Conservation (phyloP, 2,797 vertebrate genomes). For the Menidia menidia region DNA sequence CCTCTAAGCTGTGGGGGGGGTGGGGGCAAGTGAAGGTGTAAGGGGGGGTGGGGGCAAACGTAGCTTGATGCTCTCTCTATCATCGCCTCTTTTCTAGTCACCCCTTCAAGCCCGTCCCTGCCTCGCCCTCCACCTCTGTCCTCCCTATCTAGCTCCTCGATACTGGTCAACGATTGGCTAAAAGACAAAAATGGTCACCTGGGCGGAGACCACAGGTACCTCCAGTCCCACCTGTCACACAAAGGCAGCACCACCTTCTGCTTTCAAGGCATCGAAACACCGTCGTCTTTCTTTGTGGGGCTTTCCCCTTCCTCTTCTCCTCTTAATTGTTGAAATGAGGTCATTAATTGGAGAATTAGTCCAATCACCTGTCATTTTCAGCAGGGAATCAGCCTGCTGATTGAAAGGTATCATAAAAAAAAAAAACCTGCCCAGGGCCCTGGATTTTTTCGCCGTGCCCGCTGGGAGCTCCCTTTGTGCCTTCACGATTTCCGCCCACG, state of each 20-base stretch:
- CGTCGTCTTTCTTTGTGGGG: constrained; percentile 48
- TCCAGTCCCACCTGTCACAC: constrained; percentile 24
- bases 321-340: constrained; percentile 86
- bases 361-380: constrained; percentile 85
- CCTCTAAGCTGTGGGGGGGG: constrained; percentile 80
- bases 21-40: constrained; percentile 55
- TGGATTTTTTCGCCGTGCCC: constrained; percentile 62
- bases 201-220: constrained; percentile 33
- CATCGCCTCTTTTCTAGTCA: constrained; percentile 76
- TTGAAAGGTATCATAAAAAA: constrained; percentile 84
- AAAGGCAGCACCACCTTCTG: neutral
- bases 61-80: constrained; percentile 81
- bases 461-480: constrained; percentile 77
- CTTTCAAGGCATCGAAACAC: constrained; percentile 37
- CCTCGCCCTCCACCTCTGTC: constrained; percentile 31
- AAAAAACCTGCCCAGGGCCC: constrained; percentile 74
- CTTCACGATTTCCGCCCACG: constrained; percentile 73
- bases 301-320: constrained; percentile 67
- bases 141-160: constrained; percentile 34
- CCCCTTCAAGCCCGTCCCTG: constrained; percentile 46
- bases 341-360: constrained; percentile 84
- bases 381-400: constrained; percentile 77
- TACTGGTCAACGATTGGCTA: constrained; percentile 58
- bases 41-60: constrained; percentile 57
- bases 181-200: constrained; percentile 49